Conservation (phyloP, 2,888 invertebrate genomes). For the Apamea epomidion region DNA sequence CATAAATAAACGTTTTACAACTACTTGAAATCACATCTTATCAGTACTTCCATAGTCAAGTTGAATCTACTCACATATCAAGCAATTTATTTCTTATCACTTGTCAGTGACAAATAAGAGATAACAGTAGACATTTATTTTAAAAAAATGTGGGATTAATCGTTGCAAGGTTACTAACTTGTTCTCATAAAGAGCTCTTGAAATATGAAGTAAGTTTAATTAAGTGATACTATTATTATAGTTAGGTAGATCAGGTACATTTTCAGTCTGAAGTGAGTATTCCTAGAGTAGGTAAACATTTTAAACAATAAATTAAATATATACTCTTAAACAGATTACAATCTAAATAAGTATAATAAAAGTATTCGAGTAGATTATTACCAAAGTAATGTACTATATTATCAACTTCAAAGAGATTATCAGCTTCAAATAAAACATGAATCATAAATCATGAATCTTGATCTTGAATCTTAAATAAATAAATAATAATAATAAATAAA, state of each 20-base stretch:
- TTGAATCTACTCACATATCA: slow-evolving; percentile 18
- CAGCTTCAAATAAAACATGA: not conserved
- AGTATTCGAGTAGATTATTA: not conserved
- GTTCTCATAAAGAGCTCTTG: slow-evolving; percentile 5
- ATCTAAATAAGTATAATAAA: not conserved
- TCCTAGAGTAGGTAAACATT: not conserved
- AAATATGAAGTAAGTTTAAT: slow-evolving; percentile 26
- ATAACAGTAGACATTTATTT: slow-evolving; percentile 18
- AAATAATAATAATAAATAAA: no score
- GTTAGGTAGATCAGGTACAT: not conserved
- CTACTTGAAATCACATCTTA: slow-evolving; percentile 37
- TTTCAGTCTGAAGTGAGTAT: not conserved
- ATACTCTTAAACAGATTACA: not conserved
- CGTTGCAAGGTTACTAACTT: slow-evolving; percentile 19
- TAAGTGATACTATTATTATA: slow-evolving; percentile 18
- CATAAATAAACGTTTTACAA: slow-evolving; percentile 31
- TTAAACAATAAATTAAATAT: not conserved
- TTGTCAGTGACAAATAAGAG: slow-evolving; percentile 16
- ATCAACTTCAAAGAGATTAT: not conserved
- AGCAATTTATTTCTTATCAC: slow-evolving; percentile 40
- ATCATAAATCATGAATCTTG: no score
- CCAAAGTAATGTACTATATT: not conserved
- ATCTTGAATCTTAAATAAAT: no score
- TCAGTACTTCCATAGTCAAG: slow-evolving; percentile 33
- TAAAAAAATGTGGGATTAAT: slow-evolving; percentile 9